Evolutionary conservation across 1,140 invertebrate genomes (phyloP), one percentile per base, ranked within the genome.

Genomic region (Hycleus cichorii): DNA sequence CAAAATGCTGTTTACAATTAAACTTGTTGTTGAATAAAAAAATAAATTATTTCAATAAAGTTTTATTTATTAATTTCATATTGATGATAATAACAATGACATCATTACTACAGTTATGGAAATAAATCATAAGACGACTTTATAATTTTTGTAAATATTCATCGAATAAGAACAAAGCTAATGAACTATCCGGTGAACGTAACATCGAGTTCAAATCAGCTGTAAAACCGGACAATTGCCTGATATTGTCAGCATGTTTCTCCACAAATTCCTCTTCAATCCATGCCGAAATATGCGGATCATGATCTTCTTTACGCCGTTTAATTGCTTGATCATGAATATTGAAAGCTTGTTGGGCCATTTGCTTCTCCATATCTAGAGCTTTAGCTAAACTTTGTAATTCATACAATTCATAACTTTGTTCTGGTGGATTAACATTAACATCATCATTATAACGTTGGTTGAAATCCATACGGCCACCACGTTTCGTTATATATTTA

Each of bases 211-310:
- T 84, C 60, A 91, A 75, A 72, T 90, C 88, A 18, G 79, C 79
- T 51, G 81, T 81, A 72, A 90, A 80, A 6, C 89, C 89, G 39
- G 88, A 80, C 1, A 91, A 69, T 32, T 78, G 75, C 55, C 88
- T 80, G 57, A 91, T 80, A 9, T 65, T 78, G 9, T 85, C 77
- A 0, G 84, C 74, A 38, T 90, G 86, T 51, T 83, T 68, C 67
- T 84, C 78, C 57, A 88, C 76, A 73, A 89, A 90, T 59, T 88
- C 78, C 58, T 90, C 85, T 62, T 90, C 87, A 0, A 91, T 64
- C 64, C 83, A 89, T 65, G 86, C 83, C 39, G 83, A 80, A 60
- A 89, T 74, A 76, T 87, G 84, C 58, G 84, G 79, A 65, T 88
- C 85, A 64, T 85, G 83, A 39, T 75, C 66, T 24, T 75, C 69